A percentile compares a stretch with the other conserved stretches of the same genome.
Conservation (phyloP, 2,113 vertebrate species). For the Anhinga rufa region DNA sequence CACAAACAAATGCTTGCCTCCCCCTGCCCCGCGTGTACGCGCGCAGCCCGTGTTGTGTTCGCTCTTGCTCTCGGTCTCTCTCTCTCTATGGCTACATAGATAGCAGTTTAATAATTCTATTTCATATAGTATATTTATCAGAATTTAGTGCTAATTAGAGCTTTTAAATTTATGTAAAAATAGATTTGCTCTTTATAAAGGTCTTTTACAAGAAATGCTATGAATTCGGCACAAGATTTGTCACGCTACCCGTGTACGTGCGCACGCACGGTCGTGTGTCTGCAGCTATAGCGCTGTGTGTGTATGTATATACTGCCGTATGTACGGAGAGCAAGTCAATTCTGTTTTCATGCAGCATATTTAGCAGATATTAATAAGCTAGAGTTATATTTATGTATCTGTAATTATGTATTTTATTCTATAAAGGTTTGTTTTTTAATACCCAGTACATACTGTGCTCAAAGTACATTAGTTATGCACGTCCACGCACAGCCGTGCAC, state of each 20-base stretch:
- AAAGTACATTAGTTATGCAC: too few species aligned
- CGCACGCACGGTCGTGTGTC: too few species aligned
- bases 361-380: neutral
- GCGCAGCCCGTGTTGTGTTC: too few species aligned
- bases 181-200: neutral
- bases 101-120: neutral
- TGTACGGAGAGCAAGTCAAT: neutral
- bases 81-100: too few species aligned
- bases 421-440: neutral
- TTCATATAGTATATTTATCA: neutral
- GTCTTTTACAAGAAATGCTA: neutral
- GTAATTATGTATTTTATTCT: neutral
- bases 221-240: neutral
- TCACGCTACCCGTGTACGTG: too few species aligned
- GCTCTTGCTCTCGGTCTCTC: too few species aligned
- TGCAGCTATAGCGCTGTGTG: neutral
- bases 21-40: neutral
- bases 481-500: too few species aligned
- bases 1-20: accelerated
- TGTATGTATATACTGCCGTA: too few species aligned
- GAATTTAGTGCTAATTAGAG: neutral
- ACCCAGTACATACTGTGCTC: neutral
- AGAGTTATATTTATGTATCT: neutral
- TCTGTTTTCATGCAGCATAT: neutral
- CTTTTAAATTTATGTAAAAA: neutral